These are phyloP conservation scores for Ormia ochracea DNA, from an alignment of 2,888 invertebrate genomes.

Conservation along the genomic window DNA sequence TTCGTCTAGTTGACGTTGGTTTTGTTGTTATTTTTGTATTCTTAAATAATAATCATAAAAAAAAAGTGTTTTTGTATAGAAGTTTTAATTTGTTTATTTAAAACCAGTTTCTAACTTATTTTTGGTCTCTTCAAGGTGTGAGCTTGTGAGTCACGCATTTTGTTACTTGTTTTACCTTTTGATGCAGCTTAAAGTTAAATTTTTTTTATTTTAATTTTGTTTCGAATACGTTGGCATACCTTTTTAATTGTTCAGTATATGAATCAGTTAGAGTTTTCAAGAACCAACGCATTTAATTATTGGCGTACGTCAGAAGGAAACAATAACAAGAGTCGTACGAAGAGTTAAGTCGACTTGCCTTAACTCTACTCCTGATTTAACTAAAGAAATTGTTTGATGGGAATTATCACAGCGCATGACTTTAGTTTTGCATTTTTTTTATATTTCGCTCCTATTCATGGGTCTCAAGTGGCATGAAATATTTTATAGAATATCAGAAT, in stretches of 20 bases:
- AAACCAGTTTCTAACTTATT: conserved; percentile 28
- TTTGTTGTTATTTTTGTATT: too few species aligned
- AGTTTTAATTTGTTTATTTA: background rate
- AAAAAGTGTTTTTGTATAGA: background rate
- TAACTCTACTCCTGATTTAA: background rate
- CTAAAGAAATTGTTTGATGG: too few species aligned
- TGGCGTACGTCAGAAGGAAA: background rate
- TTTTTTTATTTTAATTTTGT: background rate
- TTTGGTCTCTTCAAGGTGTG: background rate
- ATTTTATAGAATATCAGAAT: too few species aligned
- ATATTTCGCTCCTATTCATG: too few species aligned
- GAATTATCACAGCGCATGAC: too few species aligned
- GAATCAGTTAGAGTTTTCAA: conserved; percentile 22
- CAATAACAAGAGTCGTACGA: background rate
- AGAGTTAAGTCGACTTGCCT: background rate
- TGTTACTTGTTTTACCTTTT: background rate
- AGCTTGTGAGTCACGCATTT: conserved; percentile 11
- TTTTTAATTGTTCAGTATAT: conserved; percentile 1
- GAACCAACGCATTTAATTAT: conserved; percentile 5
- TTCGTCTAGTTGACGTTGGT: background rate
- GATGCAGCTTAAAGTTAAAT: too few species aligned
- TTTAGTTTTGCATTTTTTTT: too few species aligned
- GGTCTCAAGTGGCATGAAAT: too few species aligned
- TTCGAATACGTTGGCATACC: conserved; percentile 3
- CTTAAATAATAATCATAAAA: too few species aligned